Evolutionary conservation across 2,797 vertebrate species (phyloP).

Genomic region (Yasuhikotakia modesta): DNA sequence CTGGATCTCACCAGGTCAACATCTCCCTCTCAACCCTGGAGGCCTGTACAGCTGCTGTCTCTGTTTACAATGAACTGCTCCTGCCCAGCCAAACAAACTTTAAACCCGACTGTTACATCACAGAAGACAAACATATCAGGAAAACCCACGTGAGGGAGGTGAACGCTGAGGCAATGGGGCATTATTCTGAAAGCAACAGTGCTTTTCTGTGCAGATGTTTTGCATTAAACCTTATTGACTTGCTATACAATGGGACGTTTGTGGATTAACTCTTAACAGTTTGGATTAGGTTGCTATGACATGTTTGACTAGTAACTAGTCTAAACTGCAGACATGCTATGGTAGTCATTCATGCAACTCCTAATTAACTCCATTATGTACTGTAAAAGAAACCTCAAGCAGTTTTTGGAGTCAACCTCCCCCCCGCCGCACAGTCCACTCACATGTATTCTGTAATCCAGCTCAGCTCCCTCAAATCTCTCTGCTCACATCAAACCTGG

Average conservation of each 20-base stretch:
- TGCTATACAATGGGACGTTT: not conserved
- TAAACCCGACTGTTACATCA: slow-evolving; percentile 62
- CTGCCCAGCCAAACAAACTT: slow-evolving; percentile 61
- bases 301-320: not conserved
- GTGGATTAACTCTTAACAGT: not conserved
- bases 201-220: not conserved
- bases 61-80: slow-evolving; percentile 67
- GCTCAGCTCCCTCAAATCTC: slow-evolving; percentile 41
- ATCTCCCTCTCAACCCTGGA: slow-evolving; percentile 36
- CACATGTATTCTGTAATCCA: slow-evolving; percentile 48
- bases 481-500: slow-evolving; percentile 36
- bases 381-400: slow-evolving; percentile 14
- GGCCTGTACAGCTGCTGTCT: slow-evolving; percentile 67
- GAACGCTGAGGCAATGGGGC: slow-evolving; percentile 12
- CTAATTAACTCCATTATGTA: slow-evolving; percentile 36
- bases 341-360: slow-evolving; percentile 19
- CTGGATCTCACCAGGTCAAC: slow-evolving; percentile 40
- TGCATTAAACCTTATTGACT: not conserved
- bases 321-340: slow-evolving; percentile 11
- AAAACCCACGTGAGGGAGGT: slow-evolving; percentile 55
- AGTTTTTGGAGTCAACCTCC: slow-evolving; percentile 9
- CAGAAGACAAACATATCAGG: slow-evolving; percentile 36
- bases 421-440: slow-evolving; percentile 3
- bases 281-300: not conserved
- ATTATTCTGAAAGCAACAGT: not conserved